A percentile compares a stretch with the other conserved stretches of the same genome.
Conservation (phyloP, 2,888 invertebrate species). For the Chymomyza amoena region DNA sequence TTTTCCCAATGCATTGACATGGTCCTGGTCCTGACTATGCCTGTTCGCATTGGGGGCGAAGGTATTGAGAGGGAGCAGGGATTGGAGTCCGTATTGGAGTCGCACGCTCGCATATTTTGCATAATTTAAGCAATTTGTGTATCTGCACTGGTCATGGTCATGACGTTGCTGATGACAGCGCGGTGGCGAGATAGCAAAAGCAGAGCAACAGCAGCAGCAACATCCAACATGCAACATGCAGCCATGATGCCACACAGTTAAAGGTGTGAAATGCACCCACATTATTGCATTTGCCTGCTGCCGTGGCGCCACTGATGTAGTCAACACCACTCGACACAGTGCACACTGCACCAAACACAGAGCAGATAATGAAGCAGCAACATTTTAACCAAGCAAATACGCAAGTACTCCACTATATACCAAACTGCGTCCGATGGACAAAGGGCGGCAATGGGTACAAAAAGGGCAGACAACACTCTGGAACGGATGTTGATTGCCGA, state of each 20-base stretch:
- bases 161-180: slow-evolving; percentile 18
- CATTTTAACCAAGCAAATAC: slow-evolving; percentile 70
- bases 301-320: slow-evolving; percentile 16
- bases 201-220: slow-evolving; percentile 18
- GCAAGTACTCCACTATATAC: slow-evolving; percentile 36
- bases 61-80: background rate
- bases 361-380: slow-evolving; percentile 70
- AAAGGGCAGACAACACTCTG: background rate
- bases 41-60: background rate
- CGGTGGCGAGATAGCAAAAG: slow-evolving; percentile 15
- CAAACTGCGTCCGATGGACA: background rate
- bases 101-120: slow-evolving; percentile 65
- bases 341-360: slow-evolving; percentile 23
- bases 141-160: slow-evolving; percentile 47
- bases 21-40: slow-evolving; percentile 27
- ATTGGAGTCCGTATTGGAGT: background rate
- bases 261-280: slow-evolving; percentile 52
- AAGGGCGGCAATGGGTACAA: background rate
- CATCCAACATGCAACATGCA: slow-evolving; percentile 24
- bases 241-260: background rate
- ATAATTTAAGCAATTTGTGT: slow-evolving; percentile 75
- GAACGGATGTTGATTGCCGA: slow-evolving; percentile 50
- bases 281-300: slow-evolving; percentile 50
- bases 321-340: slow-evolving; percentile 16
- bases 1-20: slow-evolving; percentile 41